Evolutionary conservation across 1,140 invertebrate species (phyloP).

Genomic region (Drosophila willistoni): DNA sequence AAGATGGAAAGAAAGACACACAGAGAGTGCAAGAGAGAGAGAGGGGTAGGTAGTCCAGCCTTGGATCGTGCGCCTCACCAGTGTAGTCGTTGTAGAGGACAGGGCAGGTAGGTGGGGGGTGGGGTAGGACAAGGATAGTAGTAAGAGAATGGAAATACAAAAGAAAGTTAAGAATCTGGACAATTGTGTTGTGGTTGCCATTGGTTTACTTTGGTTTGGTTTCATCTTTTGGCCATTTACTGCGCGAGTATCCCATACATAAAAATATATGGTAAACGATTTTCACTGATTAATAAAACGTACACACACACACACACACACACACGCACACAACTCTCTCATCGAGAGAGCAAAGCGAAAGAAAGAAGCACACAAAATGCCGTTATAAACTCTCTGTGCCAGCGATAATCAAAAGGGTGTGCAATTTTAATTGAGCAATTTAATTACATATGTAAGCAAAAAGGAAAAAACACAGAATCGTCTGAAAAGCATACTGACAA

Average conservation of each 20-base stretch:
- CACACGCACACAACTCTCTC: constrained; percentile 16
- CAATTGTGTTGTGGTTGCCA: constrained; percentile 68
- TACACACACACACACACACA: constrained; percentile 15
- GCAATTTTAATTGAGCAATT: constrained; percentile 83
- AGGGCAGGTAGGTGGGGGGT: too few species aligned
- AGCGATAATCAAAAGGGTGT: constrained; percentile 83
- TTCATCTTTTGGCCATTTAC: constrained; percentile 19
- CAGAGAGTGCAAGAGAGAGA: background rate
- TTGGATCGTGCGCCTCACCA: too few species aligned
- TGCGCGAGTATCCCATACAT: background rate
- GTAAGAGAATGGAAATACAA: constrained; percentile 45
- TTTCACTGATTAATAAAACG: constrained; percentile 74
- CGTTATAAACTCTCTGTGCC: constrained; percentile 44
- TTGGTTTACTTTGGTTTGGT: constrained; percentile 42
- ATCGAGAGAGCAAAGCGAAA: background rate
- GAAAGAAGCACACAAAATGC: background rate
- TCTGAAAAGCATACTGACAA: background rate
- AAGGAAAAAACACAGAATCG: constrained; percentile 23
- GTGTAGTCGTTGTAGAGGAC: too few species aligned
- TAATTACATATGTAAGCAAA: constrained; percentile 83
- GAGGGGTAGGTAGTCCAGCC: background rate
- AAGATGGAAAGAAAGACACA: constrained; percentile 11
- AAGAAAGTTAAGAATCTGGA: constrained; percentile 68
- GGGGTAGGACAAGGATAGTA: too few species aligned
- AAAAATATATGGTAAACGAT: constrained; percentile 54